Evolutionary conservation across 2,113 vertebrate species (phyloP).

Genomic region (Scortum barcoo): DNA sequence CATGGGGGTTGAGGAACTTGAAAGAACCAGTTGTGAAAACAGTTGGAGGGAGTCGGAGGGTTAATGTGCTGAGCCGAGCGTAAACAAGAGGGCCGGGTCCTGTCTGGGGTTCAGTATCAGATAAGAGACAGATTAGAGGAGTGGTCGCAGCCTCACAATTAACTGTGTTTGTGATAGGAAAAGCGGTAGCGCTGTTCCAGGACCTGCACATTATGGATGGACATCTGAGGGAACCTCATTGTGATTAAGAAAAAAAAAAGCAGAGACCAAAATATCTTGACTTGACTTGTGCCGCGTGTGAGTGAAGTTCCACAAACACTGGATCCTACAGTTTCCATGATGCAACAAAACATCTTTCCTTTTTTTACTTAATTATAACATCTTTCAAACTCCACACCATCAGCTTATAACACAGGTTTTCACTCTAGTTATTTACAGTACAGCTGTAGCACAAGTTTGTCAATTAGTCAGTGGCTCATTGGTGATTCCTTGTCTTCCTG

Average conservation of each 20-base stretch:
- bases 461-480: too few species aligned
- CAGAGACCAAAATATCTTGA: too few species aligned
- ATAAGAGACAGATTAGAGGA: constrained; percentile 43
- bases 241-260: too few species aligned
- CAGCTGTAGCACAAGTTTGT: too few species aligned
- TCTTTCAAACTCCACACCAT: too few species aligned
- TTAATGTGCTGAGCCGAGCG: constrained; percentile 41
- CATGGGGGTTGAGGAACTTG: neutral
- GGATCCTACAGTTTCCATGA: too few species aligned
- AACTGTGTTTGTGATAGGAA: constrained; percentile 11
- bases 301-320: too few species aligned
- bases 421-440: too few species aligned
- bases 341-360: too few species aligned
- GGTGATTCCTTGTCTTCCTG: too few species aligned
- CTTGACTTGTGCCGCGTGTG: too few species aligned
- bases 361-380: too few species aligned
- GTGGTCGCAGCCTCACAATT: constrained; percentile 27
- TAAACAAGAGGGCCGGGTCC: constrained; percentile 58
- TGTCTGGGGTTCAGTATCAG: constrained; percentile 54
- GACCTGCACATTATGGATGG: neutral
- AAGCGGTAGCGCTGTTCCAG: neutral
- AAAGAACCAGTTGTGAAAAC: constrained; percentile 30
- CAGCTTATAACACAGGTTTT: neutral
- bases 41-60: neutral
- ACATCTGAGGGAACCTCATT: neutral